These are phyloP conservation scores for Bathynomus jamesi DNA, from an alignment of 1,140 invertebrate genomes.

Conservation along the genomic window DNA sequence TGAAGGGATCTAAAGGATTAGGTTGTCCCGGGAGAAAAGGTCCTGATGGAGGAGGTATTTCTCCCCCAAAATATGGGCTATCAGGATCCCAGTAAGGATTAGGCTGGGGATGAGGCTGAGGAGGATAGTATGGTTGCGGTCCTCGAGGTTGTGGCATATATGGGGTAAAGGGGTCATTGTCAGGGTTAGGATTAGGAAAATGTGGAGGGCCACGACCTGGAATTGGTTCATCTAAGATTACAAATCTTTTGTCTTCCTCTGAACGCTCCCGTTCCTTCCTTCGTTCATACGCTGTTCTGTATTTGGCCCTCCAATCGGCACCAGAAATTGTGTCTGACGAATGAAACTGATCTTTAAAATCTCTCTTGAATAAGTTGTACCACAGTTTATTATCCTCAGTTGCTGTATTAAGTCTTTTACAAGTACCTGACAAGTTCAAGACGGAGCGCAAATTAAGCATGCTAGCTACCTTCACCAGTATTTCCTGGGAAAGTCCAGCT, in stretches of 20 bases:
- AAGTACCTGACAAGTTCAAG: constrained; percentile 16
- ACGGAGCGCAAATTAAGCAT: constrained; percentile 11
- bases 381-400: constrained; percentile 27
- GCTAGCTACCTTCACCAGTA: constrained; percentile 13
- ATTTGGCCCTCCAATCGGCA: constrained; percentile 14
- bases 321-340: neutral
- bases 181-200: constrained; percentile 1
- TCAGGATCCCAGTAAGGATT: constrained; percentile 34
- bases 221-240: constrained; percentile 4
- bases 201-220: constrained; percentile 13
- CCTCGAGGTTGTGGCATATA: constrained; percentile 20
- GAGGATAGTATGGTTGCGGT: constrained; percentile 14
- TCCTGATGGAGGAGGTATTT: constrained; percentile 18
- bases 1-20: constrained; percentile 12
- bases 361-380: constrained; percentile 23
- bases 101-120: constrained; percentile 15
- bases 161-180: constrained; percentile 5
- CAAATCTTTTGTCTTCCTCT: neutral
- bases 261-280: constrained; percentile 2
- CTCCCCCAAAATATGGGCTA: constrained; percentile 30
- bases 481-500: constrained; percentile 28
- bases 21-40: constrained; percentile 17
- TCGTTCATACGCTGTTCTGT: constrained; percentile 15
- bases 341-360: constrained; percentile 16
- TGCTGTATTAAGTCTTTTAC: constrained; percentile 13